These are phyloP conservation scores for Plagodis pulveraria DNA, from an alignment of 2,888 invertebrate species.

Conservation along the genomic window DNA sequence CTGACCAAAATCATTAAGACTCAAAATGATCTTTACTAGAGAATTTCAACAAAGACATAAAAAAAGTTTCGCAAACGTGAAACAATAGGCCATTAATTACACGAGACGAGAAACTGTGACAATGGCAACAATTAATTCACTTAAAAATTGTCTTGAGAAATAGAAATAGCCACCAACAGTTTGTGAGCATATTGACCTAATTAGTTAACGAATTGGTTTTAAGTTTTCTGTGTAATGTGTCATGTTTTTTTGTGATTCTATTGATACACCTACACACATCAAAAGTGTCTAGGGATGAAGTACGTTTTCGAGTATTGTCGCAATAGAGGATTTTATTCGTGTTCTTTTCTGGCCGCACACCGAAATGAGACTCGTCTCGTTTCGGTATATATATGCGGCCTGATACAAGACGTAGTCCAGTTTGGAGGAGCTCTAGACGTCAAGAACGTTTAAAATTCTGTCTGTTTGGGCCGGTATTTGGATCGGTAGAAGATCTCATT, in stretches of 20 bases:
- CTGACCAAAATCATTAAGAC: background rate
- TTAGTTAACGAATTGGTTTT: conserved; percentile 18
- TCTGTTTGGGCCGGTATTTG: too few relatives aligned
- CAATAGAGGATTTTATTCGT: too few relatives aligned
- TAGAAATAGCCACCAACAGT: conserved; percentile 34
- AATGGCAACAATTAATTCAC: conserved; percentile 40
- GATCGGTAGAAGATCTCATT: too few relatives aligned
- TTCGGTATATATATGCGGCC: too few relatives aligned
- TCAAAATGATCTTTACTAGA: background rate
- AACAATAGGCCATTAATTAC: conserved; percentile 43
- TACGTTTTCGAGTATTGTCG: too few relatives aligned
- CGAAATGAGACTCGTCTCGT: too few relatives aligned
- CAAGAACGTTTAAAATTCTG: too few relatives aligned
- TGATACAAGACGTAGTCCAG: too few relatives aligned
- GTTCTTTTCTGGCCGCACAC: too few relatives aligned
- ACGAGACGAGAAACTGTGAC: conserved; percentile 38
- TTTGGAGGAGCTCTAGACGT: too few relatives aligned
- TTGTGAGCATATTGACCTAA: conserved; percentile 28
- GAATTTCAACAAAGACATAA: conserved; percentile 19
- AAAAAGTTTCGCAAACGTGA: conserved; percentile 37
- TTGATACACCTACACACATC: background rate
- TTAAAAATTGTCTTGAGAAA: conserved; percentile 44
- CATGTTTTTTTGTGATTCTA: background rate
- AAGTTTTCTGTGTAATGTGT: conserved; percentile 11
- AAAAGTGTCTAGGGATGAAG: too few relatives aligned